Conservation (phyloP, 2,113 vertebrate species). For the Paedocypris sp. region DNA sequence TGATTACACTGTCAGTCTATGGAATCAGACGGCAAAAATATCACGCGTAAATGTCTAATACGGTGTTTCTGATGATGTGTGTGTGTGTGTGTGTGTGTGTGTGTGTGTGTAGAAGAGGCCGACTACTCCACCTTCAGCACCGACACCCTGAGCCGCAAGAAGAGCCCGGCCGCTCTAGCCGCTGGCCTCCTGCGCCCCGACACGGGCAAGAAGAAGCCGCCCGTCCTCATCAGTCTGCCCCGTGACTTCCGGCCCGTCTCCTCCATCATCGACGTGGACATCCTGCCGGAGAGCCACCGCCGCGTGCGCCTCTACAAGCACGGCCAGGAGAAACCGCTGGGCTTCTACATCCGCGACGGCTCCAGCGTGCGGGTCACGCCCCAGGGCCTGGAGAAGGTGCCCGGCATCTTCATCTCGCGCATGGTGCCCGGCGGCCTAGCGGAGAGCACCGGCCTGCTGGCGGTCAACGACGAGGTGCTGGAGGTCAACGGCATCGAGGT, state of each 20-base stretch:
- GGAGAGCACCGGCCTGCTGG: constrained; percentile 87
- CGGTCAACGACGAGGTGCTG: constrained; percentile 92
- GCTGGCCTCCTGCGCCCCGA: constrained; percentile 82
- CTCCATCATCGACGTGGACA: constrained; percentile 95
- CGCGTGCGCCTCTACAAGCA: constrained; percentile 93
- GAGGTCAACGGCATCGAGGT: constrained; percentile 97
- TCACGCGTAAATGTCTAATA: no score
- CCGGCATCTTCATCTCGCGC: constrained; percentile 82
- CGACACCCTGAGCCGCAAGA: constrained; percentile 81
- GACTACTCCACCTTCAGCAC: constrained; percentile 90
- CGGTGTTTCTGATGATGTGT: neutral
- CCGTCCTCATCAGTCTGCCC: constrained; percentile 86
- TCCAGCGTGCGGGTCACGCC: constrained; percentile 88
- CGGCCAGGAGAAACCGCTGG: constrained; percentile 84
- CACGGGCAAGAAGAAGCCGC: constrained; percentile 75
- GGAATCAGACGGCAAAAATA: no score
- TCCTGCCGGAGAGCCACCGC: constrained; percentile 89
- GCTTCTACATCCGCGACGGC: constrained; percentile 95
- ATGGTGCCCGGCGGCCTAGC: constrained; percentile 90
- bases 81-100: constrained; percentile 1
- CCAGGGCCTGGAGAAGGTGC: constrained; percentile 89
- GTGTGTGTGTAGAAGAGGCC: constrained; percentile 77
- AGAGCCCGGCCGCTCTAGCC: constrained; percentile 69
- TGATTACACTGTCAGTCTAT: no score
- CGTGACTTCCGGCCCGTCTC: constrained; percentile 93